Percentiles rank a stretch among this genome's conserved stretches.
phyloP scores from a whole-genome alignment of 2,888 invertebrate species.

The Cataglyphis albicans region DNA sequence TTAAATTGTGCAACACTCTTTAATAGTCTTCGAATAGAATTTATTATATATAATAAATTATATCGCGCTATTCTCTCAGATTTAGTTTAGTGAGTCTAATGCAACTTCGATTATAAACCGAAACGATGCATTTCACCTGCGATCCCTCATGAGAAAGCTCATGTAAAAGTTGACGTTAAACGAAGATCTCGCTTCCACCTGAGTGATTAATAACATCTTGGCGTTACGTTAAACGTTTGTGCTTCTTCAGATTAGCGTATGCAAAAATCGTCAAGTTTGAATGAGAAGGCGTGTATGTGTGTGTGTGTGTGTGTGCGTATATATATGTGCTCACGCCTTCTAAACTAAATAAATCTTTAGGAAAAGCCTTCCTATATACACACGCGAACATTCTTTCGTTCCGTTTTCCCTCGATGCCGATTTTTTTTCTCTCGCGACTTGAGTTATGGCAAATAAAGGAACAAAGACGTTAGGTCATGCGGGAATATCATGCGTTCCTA shows the following conservation, averaged over 20 bases:
- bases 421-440: constrained; percentile 53
- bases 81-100: constrained; percentile 56
- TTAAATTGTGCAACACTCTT: constrained; percentile 28
- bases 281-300: constrained; percentile 58
- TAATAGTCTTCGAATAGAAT: constrained; percentile 49
- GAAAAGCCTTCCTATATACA: constrained; percentile 60
- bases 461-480: constrained; percentile 57
- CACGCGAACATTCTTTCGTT: constrained; percentile 59
- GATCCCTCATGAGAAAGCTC: constrained; percentile 67
- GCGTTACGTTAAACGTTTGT: constrained; percentile 74
- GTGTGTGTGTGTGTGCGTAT: constrained; percentile 12
- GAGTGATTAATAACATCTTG: constrained; percentile 77
- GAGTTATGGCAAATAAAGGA: constrained; percentile 74
- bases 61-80: constrained; percentile 40
- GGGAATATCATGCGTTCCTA: constrained; percentile 63
- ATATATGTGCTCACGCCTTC: constrained; percentile 58
- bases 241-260: constrained; percentile 76
- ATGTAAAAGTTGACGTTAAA: constrained; percentile 71
- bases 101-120: constrained; percentile 51
- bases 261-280: constrained; percentile 76
- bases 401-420: constrained; percentile 43
- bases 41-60: constrained; percentile 62
- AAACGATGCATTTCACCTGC: constrained; percentile 41
- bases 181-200: constrained; percentile 61
- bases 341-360: constrained; percentile 75